phyloP scores from a whole-genome alignment of 2,888 invertebrate genomes.

The Scaptomyza parva region DNA sequence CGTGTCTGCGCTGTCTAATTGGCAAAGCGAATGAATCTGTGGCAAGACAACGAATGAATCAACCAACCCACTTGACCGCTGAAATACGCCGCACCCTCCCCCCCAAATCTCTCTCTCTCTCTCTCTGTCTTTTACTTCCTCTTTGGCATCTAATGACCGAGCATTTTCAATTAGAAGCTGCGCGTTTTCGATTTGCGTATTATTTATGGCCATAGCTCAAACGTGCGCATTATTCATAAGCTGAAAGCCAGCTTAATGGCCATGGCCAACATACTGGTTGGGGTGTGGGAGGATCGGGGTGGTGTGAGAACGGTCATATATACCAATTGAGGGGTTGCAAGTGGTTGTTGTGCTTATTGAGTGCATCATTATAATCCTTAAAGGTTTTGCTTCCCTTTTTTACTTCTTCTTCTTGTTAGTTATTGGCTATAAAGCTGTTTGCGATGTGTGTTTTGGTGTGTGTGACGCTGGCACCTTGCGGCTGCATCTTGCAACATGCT shows the following conservation, averaged over 20 bases:
- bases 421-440: conserved; percentile 9
- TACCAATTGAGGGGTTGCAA: conserved; percentile 17
- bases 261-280: conserved; percentile 23
- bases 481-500: conserved; percentile 42
- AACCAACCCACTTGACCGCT: conserved; percentile 52
- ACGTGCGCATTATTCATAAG: conserved; percentile 80
- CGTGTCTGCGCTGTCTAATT: conserved; percentile 77
- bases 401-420: conserved; percentile 4
- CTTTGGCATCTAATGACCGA: conserved; percentile 39
- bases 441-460: conserved; percentile 17
- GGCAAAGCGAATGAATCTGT: conserved; percentile 71
- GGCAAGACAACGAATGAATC: conserved; percentile 33
- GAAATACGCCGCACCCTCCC: conserved; percentile 6
- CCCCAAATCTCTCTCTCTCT: not conserved
- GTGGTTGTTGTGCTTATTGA: conserved; percentile 41
- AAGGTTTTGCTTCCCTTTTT: conserved; percentile 4
- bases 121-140: not conserved
- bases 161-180: conserved; percentile 77
- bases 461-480: conserved; percentile 58
- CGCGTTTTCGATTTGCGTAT: conserved; percentile 78
- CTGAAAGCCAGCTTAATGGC: conserved; percentile 71
- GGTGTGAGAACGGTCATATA: not conserved
- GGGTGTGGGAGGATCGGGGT: not conserved
- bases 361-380: conserved; percentile 56
- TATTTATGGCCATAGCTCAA: conserved; percentile 74